Percentiles rank a stretch among this genome's conserved stretches.
Conservation (phyloP, 2,888 invertebrate genomes). For the Flexamia atlantica region DNA sequence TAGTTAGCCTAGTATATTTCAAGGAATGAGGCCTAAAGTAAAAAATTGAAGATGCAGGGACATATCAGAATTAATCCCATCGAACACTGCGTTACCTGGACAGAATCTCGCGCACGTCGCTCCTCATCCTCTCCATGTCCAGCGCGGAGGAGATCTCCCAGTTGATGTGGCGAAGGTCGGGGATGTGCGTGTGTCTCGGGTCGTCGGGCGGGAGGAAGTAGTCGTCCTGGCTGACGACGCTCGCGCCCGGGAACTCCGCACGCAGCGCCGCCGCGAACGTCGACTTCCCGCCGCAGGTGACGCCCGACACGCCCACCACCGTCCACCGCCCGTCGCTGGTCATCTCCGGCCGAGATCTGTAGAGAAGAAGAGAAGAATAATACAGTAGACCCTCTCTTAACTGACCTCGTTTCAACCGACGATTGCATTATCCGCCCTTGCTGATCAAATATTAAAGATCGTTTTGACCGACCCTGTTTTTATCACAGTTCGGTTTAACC, state of each 20-base stretch:
- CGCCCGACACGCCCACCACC: conserved; percentile 86
- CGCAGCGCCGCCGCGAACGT: conserved; percentile 81
- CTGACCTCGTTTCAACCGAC: too few relatives aligned
- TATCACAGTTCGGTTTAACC: too few relatives aligned
- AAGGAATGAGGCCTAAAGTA: too few relatives aligned
- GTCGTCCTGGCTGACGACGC: conserved; percentile 84
- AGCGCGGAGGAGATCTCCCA: conserved; percentile 85
- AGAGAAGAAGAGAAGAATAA: too few relatives aligned
- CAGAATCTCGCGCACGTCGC: conserved; percentile 76
- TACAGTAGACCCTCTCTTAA: too few relatives aligned
- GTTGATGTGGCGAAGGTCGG: conserved; percentile 84
- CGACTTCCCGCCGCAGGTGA: conserved; percentile 90
- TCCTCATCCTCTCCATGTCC: conserved; percentile 85
- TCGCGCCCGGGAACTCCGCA: conserved; percentile 74
- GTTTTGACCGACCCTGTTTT: too few relatives aligned
- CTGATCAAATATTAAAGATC: too few relatives aligned
- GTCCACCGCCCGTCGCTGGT: conserved; percentile 74
- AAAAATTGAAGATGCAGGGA: too few relatives aligned
- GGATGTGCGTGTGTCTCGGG: conserved; percentile 80
- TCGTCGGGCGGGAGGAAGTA: conserved; percentile 85
- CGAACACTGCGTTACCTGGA: conserved; percentile 58
- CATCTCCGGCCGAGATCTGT: not conserved
- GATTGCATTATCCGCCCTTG: too few relatives aligned
- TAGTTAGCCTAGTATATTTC: too few relatives aligned
- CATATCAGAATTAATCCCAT: too few relatives aligned